Conservation (phyloP, 1,140 invertebrate genomes). For the Phthorimaea operculella region DNA sequence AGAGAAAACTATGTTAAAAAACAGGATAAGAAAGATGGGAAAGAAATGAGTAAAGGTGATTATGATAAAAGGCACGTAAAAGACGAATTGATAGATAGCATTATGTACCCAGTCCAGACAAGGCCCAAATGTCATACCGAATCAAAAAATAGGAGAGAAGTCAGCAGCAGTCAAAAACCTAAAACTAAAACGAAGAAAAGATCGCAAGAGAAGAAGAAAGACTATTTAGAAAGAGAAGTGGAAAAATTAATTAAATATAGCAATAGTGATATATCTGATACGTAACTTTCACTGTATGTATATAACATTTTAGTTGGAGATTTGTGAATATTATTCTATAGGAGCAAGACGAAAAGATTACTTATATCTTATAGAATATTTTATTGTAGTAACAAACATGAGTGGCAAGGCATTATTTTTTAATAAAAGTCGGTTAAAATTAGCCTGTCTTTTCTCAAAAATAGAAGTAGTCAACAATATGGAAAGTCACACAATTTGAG, state of each 20-base stretch:
- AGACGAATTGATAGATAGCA: constrained; percentile 39
- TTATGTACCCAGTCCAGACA: constrained; percentile 24
- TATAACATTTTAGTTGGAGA: not conserved
- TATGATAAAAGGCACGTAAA: constrained; percentile 23
- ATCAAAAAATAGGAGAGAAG: constrained; percentile 17
- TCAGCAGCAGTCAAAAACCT: constrained; percentile 4
- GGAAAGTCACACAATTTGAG: too few relatives aligned
- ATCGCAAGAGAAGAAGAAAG: constrained; percentile 24
- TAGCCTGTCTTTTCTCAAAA: constrained; percentile 11
- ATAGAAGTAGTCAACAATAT: too few relatives aligned
- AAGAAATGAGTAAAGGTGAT: constrained; percentile 22
- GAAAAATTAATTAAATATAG: constrained; percentile 38
- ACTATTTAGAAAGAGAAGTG: constrained; percentile 45
- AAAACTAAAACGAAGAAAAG: constrained; percentile 31
- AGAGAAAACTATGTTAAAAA: constrained; percentile 18
- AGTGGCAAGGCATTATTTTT: not conserved
- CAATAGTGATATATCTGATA: constrained; percentile 32
- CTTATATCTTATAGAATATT: not conserved
- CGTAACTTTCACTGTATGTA: constrained; percentile 6
- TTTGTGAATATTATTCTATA: not conserved
- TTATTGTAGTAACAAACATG: not conserved
- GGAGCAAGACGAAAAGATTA: not conserved
- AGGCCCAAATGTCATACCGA: not conserved
- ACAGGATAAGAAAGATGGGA: constrained; percentile 13
- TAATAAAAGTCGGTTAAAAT: not conserved